phyloP scores from a whole-genome alignment of 2,113 vertebrate genomes.

The Varanus salvator region DNA sequence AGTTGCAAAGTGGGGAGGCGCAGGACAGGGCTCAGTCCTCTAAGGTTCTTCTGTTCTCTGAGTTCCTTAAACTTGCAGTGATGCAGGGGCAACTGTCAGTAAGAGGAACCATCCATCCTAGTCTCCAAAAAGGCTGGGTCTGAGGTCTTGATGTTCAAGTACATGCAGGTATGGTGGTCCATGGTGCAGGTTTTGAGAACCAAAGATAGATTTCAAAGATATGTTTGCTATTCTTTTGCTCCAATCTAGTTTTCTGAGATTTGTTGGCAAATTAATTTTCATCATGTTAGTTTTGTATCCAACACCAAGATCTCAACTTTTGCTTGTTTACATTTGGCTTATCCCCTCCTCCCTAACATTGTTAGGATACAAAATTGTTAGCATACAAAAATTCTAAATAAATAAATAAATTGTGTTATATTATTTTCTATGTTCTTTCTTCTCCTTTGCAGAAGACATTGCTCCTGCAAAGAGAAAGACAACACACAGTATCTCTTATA shows the following conservation, averaged over 20 bases:
- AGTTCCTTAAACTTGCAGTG: too few species aligned
- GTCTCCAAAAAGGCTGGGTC: not conserved
- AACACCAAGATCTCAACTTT: too few species aligned
- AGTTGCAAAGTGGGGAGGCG: not conserved
- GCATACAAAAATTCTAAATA: too few species aligned
- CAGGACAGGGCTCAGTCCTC: too few species aligned
- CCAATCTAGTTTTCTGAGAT: too few species aligned
- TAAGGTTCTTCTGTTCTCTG: not conserved
- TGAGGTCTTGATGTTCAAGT: not conserved
- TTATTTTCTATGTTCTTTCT: not conserved
- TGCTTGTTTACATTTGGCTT: too few species aligned
- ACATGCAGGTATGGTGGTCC: not conserved
- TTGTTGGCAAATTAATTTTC: too few species aligned
- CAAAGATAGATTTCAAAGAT: not conserved
- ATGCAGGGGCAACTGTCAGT: not conserved
- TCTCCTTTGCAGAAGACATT: not conserved
- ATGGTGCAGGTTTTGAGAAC: not conserved
- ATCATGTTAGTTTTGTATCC: not conserved
- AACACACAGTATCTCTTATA: not conserved
- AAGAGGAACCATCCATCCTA: not conserved
- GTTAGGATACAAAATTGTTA: too few species aligned
- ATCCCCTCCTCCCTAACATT: too few species aligned
- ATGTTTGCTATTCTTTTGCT: too few species aligned
- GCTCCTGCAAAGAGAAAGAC: not conserved
- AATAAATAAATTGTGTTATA: too few species aligned